These are phyloP conservation scores for Craniophora ligustri DNA, from an alignment of 2,888 invertebrate species.

Conservation along the genomic window DNA sequence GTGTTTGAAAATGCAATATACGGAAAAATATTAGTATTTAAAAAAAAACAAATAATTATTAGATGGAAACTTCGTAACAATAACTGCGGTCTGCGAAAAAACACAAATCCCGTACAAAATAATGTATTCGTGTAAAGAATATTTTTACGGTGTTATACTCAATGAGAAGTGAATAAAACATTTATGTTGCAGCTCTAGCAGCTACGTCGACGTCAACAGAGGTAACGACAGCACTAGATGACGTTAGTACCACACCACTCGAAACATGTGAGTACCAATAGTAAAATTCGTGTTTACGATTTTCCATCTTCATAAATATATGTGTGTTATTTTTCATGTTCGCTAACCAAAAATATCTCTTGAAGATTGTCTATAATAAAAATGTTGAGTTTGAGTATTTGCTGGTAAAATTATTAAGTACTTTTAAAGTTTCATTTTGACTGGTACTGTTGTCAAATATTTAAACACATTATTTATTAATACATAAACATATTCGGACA, in stretches of 20 bases:
- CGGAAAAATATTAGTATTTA: too few species aligned
- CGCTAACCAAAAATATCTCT: too few species aligned
- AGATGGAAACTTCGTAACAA: not conserved
- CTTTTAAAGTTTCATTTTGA: too few species aligned
- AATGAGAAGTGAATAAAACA: conserved; percentile 15
- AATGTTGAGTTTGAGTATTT: too few species aligned
- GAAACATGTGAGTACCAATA: conserved; percentile 57
- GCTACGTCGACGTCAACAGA: conserved; percentile 60
- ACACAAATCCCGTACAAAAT: not conserved
- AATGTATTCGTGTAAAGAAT: conserved; percentile 20
- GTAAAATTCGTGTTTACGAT: not conserved
- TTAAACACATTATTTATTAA: too few species aligned
- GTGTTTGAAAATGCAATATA: too few species aligned
- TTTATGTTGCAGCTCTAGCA: conserved; percentile 63
- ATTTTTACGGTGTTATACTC: conserved; percentile 7
- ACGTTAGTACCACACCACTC: conserved; percentile 34
- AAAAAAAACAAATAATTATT: too few species aligned
- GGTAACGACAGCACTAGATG: conserved; percentile 39
- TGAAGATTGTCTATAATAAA: too few species aligned
- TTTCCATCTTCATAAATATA: not conserved
- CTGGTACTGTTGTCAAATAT: too few species aligned
- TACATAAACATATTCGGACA: too few species aligned
- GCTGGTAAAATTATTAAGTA: too few species aligned
- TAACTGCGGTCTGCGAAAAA: not conserved
- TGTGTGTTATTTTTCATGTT: not conserved